These are phyloP conservation scores for Lamprotornis superbus DNA, from an alignment of 2,113 vertebrate species.

Conservation along the genomic window DNA sequence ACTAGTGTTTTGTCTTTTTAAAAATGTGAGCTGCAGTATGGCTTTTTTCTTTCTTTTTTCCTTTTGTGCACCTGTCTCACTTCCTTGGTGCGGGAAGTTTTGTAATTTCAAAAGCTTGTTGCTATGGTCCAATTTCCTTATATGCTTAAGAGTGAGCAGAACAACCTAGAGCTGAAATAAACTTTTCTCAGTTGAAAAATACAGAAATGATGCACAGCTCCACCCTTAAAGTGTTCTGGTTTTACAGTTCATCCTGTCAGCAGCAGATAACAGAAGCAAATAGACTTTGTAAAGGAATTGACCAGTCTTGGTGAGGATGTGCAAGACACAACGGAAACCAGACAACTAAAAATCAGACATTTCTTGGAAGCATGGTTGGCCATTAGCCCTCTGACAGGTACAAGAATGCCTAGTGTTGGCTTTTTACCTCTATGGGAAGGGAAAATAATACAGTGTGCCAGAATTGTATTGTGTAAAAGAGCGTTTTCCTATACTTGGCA, in stretches of 20 bases:
- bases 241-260: neutral
- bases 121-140: neutral
- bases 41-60: neutral
- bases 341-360: neutral
- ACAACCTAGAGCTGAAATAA: neutral
- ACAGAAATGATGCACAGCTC: neutral
- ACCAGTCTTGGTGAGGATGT: neutral
- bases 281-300: neutral
- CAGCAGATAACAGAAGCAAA: neutral
- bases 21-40: neutral
- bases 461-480: neutral
- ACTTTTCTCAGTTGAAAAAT: neutral
- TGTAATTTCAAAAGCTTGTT: neutral
- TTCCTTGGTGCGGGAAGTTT: neutral
- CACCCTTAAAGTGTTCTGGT: neutral
- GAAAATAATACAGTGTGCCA: neutral
- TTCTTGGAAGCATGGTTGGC: neutral
- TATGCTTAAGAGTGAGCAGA: neutral
- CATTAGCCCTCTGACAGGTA: neutral
- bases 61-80: neutral
- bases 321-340: neutral
- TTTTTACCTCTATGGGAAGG: neutral
- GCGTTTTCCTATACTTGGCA: neutral
- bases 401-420: neutral
- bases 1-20: neutral